Evolutionary conservation across 35 echinoderm and acorn worm species (phyloP), one percentile per base, ranked within the genome.

Genomic region (Diadema setosum): DNA sequence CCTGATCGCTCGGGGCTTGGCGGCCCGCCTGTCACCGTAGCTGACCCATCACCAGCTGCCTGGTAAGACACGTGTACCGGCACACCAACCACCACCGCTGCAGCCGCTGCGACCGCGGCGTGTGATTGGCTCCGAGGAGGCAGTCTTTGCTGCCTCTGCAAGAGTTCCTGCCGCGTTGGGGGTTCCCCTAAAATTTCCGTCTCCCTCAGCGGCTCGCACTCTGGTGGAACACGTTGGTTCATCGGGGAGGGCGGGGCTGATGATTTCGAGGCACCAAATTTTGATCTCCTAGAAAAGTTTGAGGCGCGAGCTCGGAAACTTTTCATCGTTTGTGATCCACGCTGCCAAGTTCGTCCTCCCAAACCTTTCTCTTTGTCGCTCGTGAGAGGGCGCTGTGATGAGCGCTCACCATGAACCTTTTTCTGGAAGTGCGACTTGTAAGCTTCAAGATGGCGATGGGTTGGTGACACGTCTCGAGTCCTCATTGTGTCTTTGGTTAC

Each of bases 31-130:
- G 73, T 42, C 25, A 41, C 33, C 33, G 73, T 78, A 43, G 73
- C n/a, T 33, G 73, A 78, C 73, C 73, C 73, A 42, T 23, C 73
- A 67, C 63, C 63, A 32, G 73, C 73, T 5, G 40, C 33, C 24
- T 78, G 34, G n/a, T 78, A 78, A 39, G 73, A 78, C 73, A 78
- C 73, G 23, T 78, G 73, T 16, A 78, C 39, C 39, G 73, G 73
- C 33, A 78, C 73, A 78, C 35, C 73, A 17, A 78, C 44, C 9
- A 44, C 73, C 12, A 44, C 33, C 33, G 73, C 73, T 7, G 73
- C 73, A 41, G 73, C 69, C 20, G 36, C 29, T 36, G 69, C 69
- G n/a, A 37, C 36, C 14, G 69, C 39, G 15, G 34, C 9, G 73
- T 41, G 73, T 6, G 73, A 36, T 44, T 78, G 73, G 37, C 35